Base-by-base conservation (phyloP, 2,888 invertebrate species). In the Melanostoma scalare region DNA sequence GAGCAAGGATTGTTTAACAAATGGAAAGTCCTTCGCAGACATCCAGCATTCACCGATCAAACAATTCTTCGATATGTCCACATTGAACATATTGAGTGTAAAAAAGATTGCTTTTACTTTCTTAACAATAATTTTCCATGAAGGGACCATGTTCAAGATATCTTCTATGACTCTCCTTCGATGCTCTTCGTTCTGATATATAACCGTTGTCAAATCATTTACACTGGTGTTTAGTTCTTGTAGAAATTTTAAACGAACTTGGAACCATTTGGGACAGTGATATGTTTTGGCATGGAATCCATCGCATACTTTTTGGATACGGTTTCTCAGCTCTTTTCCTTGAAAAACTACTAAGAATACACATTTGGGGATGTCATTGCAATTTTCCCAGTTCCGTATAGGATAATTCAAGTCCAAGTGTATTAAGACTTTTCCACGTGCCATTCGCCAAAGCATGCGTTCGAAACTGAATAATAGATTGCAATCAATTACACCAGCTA, bases 21-120 rank as follows among this genome's bases (percentile, higher is more conserved):
- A 91, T 42, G 94, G 93, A 74, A 97, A 91, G 88, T 97, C 96
- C 80, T 92, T 92, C 30, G 93, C 92, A 5, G 97, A 96, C 77
- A 96, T 95, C 97, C 97, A 97, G 90, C 96, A 96, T 91, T 97
- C 97, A 0, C 96, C 97, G 86, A 97, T 96, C 35, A 97, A 93
- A 90, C 97, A 97, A 89, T 97, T 97, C 91, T 96, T 96, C 9
- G 97, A 95, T 46, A 97, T 96, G 89, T 97, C 97, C 93, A 97
- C 94, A 89, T 96, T 98, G 92, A 98, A 98, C 92, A 97, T 94
- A 92, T 98, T 98, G 88, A 98, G 93, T 0, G 96, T 97, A 90
- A 98, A 97, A 91, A 97, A 98, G 89, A 98, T 97, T 10, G 98
- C 97, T 91, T 98, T 98, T 93, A 96, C 96, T 90, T 96, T 96